Evolutionary conservation across 2,113 vertebrate genomes (phyloP).

Genomic region (Ciconia boyciana): DNA sequence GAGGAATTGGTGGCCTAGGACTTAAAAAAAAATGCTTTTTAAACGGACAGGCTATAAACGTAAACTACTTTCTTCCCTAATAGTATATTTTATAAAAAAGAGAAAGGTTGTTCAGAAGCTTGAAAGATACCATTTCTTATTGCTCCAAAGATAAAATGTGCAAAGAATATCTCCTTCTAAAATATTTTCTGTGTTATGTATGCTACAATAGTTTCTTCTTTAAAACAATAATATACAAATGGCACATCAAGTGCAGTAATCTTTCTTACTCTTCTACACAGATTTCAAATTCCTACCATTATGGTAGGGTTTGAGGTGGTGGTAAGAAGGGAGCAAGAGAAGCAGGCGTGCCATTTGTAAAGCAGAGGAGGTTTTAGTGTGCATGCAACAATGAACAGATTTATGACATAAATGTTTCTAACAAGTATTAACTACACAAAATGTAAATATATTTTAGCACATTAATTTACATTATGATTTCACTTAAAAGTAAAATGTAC

Average conservation of each 20-base stretch:
- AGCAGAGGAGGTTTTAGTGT: neutral
- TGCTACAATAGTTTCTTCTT: neutral
- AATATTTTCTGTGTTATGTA: neutral
- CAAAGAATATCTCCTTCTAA: neutral
- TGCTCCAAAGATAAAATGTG: neutral
- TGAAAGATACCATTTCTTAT: neutral
- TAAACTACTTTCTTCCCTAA: neutral
- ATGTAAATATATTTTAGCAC: neutral
- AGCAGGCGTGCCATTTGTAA: neutral
- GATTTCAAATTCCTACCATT: neutral
- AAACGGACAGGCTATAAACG: neutral
- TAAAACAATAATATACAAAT: neutral
- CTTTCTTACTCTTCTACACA: neutral
- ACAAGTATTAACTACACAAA: neutral
- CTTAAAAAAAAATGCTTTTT: slow-evolving; percentile 60
- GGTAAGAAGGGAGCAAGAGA: neutral
- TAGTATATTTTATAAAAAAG: neutral
- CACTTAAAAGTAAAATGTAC: neutral
- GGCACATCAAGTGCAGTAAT: neutral
- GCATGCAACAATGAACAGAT: neutral
- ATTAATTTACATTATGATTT: neutral
- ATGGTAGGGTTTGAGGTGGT: neutral
- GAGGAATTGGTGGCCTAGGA: slow-evolving; percentile 80
- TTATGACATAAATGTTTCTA: neutral
- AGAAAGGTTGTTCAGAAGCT: neutral